These are phyloP conservation scores for Zenarchopterus dispar DNA, from an alignment of 2,797 vertebrate genomes.

Conservation along the genomic window DNA sequence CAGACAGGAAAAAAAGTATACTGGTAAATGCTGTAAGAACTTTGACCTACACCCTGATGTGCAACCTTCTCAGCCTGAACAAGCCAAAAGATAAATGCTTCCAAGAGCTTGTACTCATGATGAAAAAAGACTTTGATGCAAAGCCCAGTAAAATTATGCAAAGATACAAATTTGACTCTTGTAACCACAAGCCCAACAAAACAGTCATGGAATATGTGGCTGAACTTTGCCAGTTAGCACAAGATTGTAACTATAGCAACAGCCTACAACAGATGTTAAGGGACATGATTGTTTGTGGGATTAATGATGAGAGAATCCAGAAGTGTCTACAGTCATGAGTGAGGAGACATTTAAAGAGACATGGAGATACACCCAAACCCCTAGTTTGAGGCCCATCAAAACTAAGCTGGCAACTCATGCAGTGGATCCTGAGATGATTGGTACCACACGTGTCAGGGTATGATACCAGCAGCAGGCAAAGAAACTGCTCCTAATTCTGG, in stretches of 20 bases:
- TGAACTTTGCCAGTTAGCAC: not conserved
- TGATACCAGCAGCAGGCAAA: too few relatives aligned
- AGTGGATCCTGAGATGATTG: too few relatives aligned
- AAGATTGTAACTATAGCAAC: not conserved
- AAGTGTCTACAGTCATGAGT: not conserved
- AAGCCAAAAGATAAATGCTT: not conserved
- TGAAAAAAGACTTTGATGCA: not conserved
- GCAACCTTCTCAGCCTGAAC: not conserved
- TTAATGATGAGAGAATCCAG: not conserved
- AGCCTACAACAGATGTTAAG: not conserved
- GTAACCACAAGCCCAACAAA: not conserved
- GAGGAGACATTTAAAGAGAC: not conserved
- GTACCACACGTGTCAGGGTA: too few relatives aligned
- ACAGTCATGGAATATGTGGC: not conserved
- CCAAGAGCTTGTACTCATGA: not conserved
- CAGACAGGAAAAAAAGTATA: too few relatives aligned
- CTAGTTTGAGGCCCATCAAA: too few relatives aligned
- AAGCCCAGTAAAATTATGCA: constrained; percentile 1
- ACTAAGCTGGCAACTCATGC: too few relatives aligned
- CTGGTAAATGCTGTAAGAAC: not conserved
- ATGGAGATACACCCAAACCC: not conserved
- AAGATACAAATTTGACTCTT: constrained; percentile 1
- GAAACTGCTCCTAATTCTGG: too few relatives aligned
- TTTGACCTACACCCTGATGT: not conserved
- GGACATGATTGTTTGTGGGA: not conserved